Percentiles rank a stretch among this genome's conserved stretches.
These are phyloP conservation scores for Alligator sinensis DNA, from an alignment of 2,113 vertebrate species.

Conservation along the genomic window DNA sequence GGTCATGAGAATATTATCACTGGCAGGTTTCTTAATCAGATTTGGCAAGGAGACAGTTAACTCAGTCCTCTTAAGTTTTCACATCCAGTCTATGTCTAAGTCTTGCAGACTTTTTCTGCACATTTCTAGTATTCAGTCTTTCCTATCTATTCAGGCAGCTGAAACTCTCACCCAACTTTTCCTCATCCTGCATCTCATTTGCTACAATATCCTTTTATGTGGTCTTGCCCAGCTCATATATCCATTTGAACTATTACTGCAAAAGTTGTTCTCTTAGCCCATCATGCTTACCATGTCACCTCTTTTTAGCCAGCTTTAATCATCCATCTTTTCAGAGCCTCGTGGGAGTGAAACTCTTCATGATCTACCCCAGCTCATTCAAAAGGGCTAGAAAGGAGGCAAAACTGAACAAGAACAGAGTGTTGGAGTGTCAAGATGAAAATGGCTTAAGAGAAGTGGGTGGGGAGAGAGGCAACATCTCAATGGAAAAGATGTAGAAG, in stretches of 20 bases:
- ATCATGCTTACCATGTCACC: neutral
- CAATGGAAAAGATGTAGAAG: neutral
- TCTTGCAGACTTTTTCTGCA: neutral
- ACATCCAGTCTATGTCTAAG: neutral
- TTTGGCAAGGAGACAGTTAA: neutral
- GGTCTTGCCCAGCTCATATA: neutral
- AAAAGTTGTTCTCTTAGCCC: neutral
- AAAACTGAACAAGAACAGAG: neutral
- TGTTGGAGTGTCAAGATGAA: constrained; percentile 23
- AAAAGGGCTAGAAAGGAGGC: neutral
- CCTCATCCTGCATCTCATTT: neutral
- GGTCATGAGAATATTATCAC: neutral
- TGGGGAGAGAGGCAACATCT: neutral
- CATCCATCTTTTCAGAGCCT: constrained; percentile 45
- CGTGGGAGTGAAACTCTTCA: neutral
- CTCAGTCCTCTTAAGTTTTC: neutral
- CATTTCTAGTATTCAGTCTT: neutral
- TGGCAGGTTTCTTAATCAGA: neutral
- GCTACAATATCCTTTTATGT: neutral
- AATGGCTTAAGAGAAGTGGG: neutral
- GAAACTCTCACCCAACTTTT: neutral
- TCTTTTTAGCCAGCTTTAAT: constrained; percentile 49
- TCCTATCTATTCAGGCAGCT: neutral
- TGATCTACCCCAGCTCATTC: constrained; percentile 23
- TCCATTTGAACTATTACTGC: too few relatives aligned